A percentile compares a stretch with the other conserved stretches of the same genome.
Evolutionary conservation across 2,797 vertebrate species (phyloP).

Genomic region (Chloroceryle amazona): DNA sequence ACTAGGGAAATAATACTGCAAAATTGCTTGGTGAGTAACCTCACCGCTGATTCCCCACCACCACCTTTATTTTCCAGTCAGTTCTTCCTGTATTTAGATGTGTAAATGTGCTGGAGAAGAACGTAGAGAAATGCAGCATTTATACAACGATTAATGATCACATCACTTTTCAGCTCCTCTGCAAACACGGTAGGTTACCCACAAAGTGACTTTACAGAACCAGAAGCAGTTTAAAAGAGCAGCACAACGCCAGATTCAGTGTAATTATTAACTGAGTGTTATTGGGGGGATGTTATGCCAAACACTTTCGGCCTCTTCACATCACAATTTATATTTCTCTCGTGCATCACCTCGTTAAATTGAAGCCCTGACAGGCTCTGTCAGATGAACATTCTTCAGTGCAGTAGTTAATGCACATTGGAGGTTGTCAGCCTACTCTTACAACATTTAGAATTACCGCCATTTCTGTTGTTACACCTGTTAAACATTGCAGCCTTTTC

Average conservation of each 20-base stretch:
- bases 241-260: neutral
- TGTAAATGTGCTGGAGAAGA: constrained; percentile 87
- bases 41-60: neutral
- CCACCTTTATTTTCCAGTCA: constrained; percentile 77
- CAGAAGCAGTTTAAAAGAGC: neutral
- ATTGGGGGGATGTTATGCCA: neutral
- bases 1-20: neutral
- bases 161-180: constrained; percentile 90
- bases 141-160: constrained; percentile 69
- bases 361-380: neutral
- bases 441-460: neutral
- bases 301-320: neutral
- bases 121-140: constrained; percentile 90
- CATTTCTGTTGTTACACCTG: neutral
- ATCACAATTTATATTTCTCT: neutral
- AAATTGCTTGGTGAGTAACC: neutral
- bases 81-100: constrained; percentile 91
- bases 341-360: neutral
- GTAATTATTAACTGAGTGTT: neutral
- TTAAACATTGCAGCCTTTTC: neutral
- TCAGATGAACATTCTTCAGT: rapidly evolving
- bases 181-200: constrained; percentile 88
- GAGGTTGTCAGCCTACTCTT: neutral
- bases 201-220: neutral
- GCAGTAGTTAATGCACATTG: neutral